Conservation (phyloP, 2,113 vertebrate species). For the Columba janthina region DNA sequence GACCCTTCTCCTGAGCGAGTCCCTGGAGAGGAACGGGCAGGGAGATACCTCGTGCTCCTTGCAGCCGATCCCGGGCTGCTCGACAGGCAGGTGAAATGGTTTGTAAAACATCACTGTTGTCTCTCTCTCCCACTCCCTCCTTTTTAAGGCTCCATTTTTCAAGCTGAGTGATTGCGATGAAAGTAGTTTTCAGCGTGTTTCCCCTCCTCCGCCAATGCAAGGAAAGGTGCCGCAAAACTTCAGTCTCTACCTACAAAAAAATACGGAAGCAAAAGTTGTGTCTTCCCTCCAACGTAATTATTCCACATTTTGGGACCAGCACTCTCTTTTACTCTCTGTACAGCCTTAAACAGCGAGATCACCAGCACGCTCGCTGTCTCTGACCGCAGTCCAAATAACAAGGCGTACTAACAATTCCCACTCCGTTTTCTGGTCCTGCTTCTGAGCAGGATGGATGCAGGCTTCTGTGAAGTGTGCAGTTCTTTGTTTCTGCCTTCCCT, state of each 20-base stretch:
- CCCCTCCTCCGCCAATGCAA: neutral
- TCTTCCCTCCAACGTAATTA: neutral
- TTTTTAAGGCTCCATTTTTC: slow-evolving; percentile 17
- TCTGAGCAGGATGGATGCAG: neutral
- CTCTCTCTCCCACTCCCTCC: neutral
- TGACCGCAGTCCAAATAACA: neutral
- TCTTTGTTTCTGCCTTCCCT: neutral
- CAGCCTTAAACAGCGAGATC: neutral
- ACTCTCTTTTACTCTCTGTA: neutral
- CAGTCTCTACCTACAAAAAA: neutral
- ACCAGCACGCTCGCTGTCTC: neutral
- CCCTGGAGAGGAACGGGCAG: neutral
- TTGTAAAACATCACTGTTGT: slow-evolving; percentile 11
- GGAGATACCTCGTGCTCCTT: neutral
- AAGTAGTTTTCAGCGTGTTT: neutral
- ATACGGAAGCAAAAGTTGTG: neutral
- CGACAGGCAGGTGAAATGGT: neutral
- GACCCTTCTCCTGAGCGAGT: slow-evolving; percentile 11
- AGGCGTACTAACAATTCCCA: neutral
- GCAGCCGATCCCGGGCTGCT: neutral
- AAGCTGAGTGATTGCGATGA: neutral
- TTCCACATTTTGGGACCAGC: neutral
- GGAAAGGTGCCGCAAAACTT: neutral
- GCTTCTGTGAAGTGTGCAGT: neutral
- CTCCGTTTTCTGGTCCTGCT: neutral